A percentile compares a stretch with the other conserved stretches of the same genome.
Conservation (phyloP, 2,113 vertebrate genomes). For the Gallinago paraguaiae region DNA sequence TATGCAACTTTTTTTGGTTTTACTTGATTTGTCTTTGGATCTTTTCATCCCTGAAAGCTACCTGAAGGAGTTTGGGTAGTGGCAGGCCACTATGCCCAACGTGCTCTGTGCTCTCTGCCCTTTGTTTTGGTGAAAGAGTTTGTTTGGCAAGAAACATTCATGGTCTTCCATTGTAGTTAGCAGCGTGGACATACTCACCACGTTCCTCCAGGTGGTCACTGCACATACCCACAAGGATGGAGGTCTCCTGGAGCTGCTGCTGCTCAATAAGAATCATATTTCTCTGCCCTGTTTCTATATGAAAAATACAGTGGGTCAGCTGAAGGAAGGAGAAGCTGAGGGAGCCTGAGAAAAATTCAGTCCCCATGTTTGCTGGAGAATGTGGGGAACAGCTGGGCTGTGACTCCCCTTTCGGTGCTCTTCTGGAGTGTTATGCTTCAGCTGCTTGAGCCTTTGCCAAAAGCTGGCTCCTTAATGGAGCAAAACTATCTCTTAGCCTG, state of each 20-base stretch:
- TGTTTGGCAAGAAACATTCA: not conserved
- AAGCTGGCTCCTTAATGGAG: not conserved
- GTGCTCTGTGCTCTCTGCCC: not conserved
- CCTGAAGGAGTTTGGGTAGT: not conserved
- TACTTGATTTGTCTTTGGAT: not conserved
- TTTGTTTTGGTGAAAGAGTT: not conserved
- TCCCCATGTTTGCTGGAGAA: not conserved
- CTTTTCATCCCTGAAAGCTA: not conserved
- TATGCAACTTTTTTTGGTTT: not conserved
- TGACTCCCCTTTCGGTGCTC: not conserved
- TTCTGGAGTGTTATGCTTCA: not conserved
- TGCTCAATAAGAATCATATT: not conserved
- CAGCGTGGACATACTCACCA: rapidly evolving
- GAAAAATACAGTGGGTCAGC: not conserved
- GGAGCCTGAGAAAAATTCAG: not conserved
- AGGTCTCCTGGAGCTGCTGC: not conserved
- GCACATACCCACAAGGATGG: not conserved
- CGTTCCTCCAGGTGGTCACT: not conserved
- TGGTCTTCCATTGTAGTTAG: not conserved
- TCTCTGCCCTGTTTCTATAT: not conserved
- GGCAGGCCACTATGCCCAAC: not conserved
- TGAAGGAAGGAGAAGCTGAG: not conserved
- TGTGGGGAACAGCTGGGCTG: not conserved
- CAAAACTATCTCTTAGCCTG: not conserved
- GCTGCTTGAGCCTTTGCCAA: slow-evolving; percentile 12